Evolutionary conservation across 2,113 vertebrate genomes (phyloP).

Genomic region (Lethenteron camtschaticum): DNA sequence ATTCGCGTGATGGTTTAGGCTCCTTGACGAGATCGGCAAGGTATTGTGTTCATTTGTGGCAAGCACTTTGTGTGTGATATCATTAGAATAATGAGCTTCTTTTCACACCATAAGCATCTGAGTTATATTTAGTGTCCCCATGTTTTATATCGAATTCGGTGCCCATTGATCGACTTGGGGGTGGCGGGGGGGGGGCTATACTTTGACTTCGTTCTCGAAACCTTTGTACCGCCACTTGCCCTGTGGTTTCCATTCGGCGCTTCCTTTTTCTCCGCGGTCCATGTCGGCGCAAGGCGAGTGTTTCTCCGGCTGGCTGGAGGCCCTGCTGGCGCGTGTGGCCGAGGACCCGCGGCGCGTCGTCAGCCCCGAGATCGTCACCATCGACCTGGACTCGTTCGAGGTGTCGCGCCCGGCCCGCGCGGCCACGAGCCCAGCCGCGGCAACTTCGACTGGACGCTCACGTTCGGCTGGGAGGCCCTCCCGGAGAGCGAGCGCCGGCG

Average conservation of each 20-base stretch:
- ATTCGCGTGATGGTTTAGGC: no score
- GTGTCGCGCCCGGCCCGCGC: neutral
- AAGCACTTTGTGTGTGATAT: no score
- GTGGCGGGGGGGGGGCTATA: neutral
- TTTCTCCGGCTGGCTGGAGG: conserved; percentile 2
- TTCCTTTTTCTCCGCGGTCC: neutral
- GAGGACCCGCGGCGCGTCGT: neutral
- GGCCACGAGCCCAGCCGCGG: conserved; percentile 4
- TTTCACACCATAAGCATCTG: no score
- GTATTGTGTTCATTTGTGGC: no score
- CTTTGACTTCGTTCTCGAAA: accelerated
- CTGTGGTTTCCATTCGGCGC: no score
- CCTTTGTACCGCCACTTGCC: no score
- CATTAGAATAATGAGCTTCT: no score
- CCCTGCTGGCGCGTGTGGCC: neutral
- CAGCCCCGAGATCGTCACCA: neutral
- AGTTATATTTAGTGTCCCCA: no score
- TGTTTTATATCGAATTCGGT: no score
- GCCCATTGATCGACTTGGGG: no score
- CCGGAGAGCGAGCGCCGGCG: neutral
- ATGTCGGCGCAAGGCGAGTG: neutral
- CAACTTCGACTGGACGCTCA: neutral
- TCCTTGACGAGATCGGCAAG: no score
- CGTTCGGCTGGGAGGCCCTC: conserved; percentile 1
- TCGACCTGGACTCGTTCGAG: neutral